Base-by-base conservation (phyloP, 2,797 vertebrate species). In the Lutjanus campechanus region DNA sequence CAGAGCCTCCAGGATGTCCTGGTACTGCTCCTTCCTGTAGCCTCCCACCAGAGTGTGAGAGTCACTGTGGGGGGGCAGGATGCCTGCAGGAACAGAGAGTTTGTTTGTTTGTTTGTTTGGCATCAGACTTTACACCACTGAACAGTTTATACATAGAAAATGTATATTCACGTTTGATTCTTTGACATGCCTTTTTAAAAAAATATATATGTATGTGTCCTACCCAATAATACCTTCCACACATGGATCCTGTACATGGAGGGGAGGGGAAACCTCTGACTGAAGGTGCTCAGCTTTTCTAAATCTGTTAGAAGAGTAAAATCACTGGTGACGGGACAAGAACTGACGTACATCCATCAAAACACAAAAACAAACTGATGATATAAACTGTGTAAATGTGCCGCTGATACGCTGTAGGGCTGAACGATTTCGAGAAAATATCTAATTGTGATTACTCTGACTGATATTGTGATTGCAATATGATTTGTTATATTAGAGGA, bases 201-300 rank as follows among this genome's bases (percentile, higher is more conserved):
- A 44, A 54, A 60, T 59, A 7, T 10, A 1, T 69, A 3, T 49
- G 15, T 50, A n/a, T 12, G 19, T 62, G 59, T 75, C 96, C 88
- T 96, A 99, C 98, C 98, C 79, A 99, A 87, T 77, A 99, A 94
- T 10, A 99, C 97, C 74, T 99, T 99, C 98, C 98, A 99, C 17
- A 99, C 97, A 77, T 98, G 94, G 3, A 97, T 96, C 62, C 98
- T 96, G 84, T 99, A 99, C 98, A 99, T 97, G 50, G 98, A 99
- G 0, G 98, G 98, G 50, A 99, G 96, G 53, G 98, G 98, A 85
- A 99, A 99, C 82, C 98, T 96, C 89, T 99, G 98, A 93, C 97
- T 98, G 88, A 99, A 99, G 0, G 98, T 99, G 85, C 97, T 98
- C 88, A 99, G 94, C 88, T 99, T 99, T 87, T 99, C 98, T 46